These are phyloP conservation scores for Pantherophis vulpinus DNA, from an alignment of 2,797 vertebrate genomes.

Conservation along the genomic window DNA sequence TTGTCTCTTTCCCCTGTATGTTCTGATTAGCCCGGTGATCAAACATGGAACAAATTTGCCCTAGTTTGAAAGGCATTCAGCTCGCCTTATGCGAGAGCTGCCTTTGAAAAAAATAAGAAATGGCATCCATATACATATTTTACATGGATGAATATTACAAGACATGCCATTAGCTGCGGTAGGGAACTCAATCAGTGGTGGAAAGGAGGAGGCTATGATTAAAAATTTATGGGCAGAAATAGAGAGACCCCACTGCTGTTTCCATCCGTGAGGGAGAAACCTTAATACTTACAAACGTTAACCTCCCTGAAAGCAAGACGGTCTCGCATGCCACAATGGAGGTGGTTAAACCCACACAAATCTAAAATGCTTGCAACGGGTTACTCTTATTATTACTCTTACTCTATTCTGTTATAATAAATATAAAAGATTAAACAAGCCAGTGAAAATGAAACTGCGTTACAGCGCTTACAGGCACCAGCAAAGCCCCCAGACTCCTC, in stretches of 20 bases:
- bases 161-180: slow-evolving; percentile 65
- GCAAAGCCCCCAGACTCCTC: neutral
- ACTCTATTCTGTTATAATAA: neutral
- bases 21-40: slow-evolving; percentile 54
- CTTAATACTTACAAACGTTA: slow-evolving; percentile 45
- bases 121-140: slow-evolving; percentile 63
- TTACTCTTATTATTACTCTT: neutral
- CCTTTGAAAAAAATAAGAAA: slow-evolving; percentile 70
- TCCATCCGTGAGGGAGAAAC: slow-evolving; percentile 54
- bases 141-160: slow-evolving; percentile 70
- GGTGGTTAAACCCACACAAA: neutral
- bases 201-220: slow-evolving; percentile 65
- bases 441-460: neutral
- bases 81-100: slow-evolving; percentile 55
- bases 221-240: slow-evolving; percentile 72
- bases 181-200: slow-evolving; percentile 67
- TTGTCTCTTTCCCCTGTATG: slow-evolving; percentile 20
- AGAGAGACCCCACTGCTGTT: slow-evolving; percentile 63
- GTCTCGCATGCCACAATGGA: slow-evolving; percentile 9
- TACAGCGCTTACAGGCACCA: neutral
- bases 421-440: neutral
- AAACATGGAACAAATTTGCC: slow-evolving; percentile 37
- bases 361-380: neutral
- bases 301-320: slow-evolving; percentile 24
- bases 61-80: slow-evolving; percentile 46